Percentiles rank a stretch among this genome's conserved stretches.
phyloP scores from a whole-genome alignment of 2,888 invertebrate species.

The Pedicia rivosa region DNA sequence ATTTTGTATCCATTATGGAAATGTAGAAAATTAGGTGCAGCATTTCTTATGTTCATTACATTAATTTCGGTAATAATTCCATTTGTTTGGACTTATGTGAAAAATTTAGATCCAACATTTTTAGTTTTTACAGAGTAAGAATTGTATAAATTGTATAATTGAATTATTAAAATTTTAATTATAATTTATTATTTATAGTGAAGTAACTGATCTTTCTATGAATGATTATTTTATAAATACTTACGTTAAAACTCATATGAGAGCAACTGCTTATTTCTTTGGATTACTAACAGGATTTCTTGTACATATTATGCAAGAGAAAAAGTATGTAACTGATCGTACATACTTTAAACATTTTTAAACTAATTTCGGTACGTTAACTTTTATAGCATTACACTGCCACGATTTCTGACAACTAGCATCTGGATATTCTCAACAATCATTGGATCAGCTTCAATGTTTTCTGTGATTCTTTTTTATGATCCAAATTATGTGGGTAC shows the following conservation, averaged over 20 bases:
- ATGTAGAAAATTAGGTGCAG: slow-evolving; percentile 40
- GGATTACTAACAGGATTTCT: slow-evolving; percentile 49
- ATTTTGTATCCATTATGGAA: slow-evolving; percentile 52
- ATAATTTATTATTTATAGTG: slow-evolving; percentile 33
- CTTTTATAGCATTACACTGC: slow-evolving; percentile 28
- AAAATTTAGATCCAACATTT: slow-evolving; percentile 48
- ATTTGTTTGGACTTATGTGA: slow-evolving; percentile 39
- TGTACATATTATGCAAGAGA: slow-evolving; percentile 43
- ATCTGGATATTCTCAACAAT: slow-evolving; percentile 19
- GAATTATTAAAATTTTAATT: slow-evolving; percentile 3
- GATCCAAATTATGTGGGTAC: slow-evolving; percentile 41
- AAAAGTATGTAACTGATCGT: slow-evolving; percentile 26
- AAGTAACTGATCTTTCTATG: slow-evolving; percentile 42
- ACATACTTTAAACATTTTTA: neutral
- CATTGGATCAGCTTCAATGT: slow-evolving; percentile 40
- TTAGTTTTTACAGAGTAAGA: slow-evolving; percentile 52
- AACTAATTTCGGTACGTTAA: no score
- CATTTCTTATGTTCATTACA: slow-evolving; percentile 34
- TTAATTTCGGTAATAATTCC: slow-evolving; percentile 36
- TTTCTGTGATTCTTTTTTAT: slow-evolving; percentile 46
- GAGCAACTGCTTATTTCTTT: slow-evolving; percentile 50
- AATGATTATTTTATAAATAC: slow-evolving; percentile 46
- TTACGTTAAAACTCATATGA: slow-evolving; percentile 62
- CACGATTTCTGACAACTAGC: slow-evolving; percentile 21
- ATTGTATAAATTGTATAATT: neutral